Evolutionary conservation across 2,888 invertebrate species (phyloP).

Genomic region (Heteromurus nitidus): DNA sequence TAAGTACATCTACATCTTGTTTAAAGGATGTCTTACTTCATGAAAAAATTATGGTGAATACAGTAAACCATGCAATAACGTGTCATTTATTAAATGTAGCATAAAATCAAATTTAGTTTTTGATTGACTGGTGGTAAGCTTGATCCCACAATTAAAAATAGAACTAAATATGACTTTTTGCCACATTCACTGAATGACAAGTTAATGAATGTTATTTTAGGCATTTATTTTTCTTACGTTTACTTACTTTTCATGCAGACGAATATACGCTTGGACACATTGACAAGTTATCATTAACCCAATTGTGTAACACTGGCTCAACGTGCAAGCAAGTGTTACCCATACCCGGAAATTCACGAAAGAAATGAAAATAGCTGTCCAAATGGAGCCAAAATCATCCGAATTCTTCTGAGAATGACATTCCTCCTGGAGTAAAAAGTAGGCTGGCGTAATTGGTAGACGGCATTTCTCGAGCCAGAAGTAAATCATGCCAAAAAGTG

Average conservation of each 20-base stretch:
- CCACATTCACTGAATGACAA: no score
- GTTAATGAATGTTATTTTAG: no score
- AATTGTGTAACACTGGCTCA: not conserved
- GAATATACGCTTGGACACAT: not conserved
- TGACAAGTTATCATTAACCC: not conserved
- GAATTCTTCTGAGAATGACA: not conserved
- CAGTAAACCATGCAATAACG: not conserved
- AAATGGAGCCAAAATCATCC: not conserved
- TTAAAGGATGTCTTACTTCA: no score
- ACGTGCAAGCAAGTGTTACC: conserved; percentile 4
- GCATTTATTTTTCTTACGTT: no score
- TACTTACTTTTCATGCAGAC: not conserved
- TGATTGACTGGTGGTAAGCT: not conserved
- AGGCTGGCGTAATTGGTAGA: not conserved
- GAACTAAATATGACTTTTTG: no score
- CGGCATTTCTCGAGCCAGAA: not conserved
- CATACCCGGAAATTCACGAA: not conserved
- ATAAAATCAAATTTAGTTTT: no score
- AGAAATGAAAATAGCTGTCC: not conserved
- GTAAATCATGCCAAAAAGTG: not conserved
- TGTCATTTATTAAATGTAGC: not conserved
- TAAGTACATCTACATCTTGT: no score
- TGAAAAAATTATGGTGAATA: no score
- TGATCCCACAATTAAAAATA: no score
- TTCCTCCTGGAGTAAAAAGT: not conserved